A percentile compares a stretch with the other conserved stretches of the same genome.
These are phyloP conservation scores for Edolisoma coerulescens DNA, from an alignment of 2,113 vertebrate genomes.

Conservation along the genomic window DNA sequence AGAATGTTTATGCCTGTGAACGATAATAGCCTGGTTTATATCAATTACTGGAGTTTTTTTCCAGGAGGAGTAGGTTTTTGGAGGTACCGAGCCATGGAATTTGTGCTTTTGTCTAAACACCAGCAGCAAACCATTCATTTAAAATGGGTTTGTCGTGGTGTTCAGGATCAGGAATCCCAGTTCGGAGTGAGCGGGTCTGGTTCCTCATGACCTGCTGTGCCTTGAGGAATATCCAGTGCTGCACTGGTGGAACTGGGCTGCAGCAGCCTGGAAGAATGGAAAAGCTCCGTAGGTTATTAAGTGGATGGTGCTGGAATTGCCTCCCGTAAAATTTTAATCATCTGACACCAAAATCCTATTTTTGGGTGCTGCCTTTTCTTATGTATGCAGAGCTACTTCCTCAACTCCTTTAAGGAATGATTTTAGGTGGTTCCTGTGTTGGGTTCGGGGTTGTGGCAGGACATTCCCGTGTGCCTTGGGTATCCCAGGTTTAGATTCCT, in stretches of 20 bases:
- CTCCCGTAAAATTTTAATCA: not conserved
- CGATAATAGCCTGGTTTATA: not conserved
- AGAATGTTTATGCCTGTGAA: not conserved
- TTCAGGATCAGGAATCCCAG: not conserved
- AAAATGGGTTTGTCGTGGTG: not conserved
- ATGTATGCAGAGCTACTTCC: not conserved
- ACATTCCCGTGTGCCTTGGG: not conserved
- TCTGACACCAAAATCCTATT: not conserved
- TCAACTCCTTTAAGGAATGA: not conserved
- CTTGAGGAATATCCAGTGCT: not conserved
- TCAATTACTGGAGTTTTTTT: not conserved
- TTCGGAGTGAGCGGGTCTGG: not conserved
- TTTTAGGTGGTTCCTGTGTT: not conserved
- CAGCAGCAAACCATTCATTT: not conserved
- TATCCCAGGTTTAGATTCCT: not conserved
- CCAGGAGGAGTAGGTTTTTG: not conserved
- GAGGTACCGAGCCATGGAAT: not conserved
- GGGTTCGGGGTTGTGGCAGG: not conserved
- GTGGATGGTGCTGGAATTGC: not conserved
- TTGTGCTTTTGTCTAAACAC: not conserved
- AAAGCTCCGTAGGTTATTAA: not conserved
- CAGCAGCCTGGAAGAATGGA: not conserved
- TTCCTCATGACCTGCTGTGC: not conserved
- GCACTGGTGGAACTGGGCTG: not conserved
- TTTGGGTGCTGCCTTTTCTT: not conserved